Evolutionary conservation across 2,113 vertebrate genomes (phyloP), one percentile per base, ranked within the genome.

Genomic region (Festucalex cinctus): DNA sequence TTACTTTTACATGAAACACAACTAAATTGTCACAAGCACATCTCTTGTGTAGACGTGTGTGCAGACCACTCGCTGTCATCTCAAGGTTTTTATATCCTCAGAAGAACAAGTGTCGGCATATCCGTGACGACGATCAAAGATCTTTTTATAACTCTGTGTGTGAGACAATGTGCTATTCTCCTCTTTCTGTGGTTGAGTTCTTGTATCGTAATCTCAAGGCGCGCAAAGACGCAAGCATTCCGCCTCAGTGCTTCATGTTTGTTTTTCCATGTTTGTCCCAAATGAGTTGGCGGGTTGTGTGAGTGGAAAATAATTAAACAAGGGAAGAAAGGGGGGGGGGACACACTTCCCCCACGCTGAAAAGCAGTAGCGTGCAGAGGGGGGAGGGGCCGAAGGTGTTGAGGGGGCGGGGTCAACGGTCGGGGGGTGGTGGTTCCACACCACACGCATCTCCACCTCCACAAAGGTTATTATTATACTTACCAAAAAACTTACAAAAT

Each of bases 101-200:
- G 17, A 37, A 60, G 58, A 60, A n/a, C 35, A 60, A 37, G 58
- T 12, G 58, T 37, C 9, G 36, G n/a, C 58, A 60, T n/a, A 60
- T 37, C 20, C 9, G 35, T 60, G 59, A 62, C 59, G 3, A n/a
- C 35, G n/a, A 37, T 37, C 58, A 41, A 62, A 43, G 35, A 17
- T 41, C 16, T 41, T 43, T 62, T 62, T 41, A 62, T 39, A 62
- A 62, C 59, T 37, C 14, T 16, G 36, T 37, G 17, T 6, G 59
- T 41, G 35, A 43, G 59, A 43, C 58, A 41, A 22, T 39, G 36
- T 41, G 37, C 37, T 22, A 41, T 43, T 24, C 37, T 43, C n/a
- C 58, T 60, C 58, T 77, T 59, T 74, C 56, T 59, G 32, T 59
- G 57, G 59, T n/a, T 70, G 41, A 67, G 54, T 37, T 74, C 19